These are phyloP conservation scores for Agrochola lota DNA, from an alignment of 2,888 invertebrate genomes.

Conservation along the genomic window DNA sequence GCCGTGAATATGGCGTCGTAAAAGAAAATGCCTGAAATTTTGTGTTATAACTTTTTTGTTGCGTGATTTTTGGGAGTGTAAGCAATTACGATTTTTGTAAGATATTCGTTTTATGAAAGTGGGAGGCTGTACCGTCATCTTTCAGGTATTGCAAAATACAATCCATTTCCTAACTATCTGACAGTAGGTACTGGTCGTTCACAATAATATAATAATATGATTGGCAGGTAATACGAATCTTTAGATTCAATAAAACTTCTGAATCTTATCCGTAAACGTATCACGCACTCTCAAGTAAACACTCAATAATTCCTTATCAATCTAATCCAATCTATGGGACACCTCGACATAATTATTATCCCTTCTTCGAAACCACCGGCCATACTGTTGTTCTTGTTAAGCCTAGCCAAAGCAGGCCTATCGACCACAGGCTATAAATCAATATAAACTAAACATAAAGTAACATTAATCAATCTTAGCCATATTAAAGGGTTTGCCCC, in stretches of 20 bases:
- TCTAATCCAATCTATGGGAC: neutral
- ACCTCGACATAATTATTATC: neutral
- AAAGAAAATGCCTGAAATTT: slow-evolving; percentile 37
- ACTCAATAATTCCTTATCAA: neutral
- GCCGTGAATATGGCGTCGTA: slow-evolving; percentile 27
- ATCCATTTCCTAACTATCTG: neutral
- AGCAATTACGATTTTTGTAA: neutral
- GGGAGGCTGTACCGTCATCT: too few species aligned
- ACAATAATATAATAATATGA: neutral
- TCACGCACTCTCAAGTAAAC: neutral
- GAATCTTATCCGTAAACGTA: too few species aligned
- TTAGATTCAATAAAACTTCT: neutral
- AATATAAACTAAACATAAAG: slow-evolving; percentile 52
- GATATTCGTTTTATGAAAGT: slow-evolving; percentile 1
- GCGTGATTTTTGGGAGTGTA: slow-evolving; percentile 1
- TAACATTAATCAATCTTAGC: slow-evolving; percentile 62
- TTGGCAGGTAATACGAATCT: neutral
- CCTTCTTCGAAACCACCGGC: neutral
- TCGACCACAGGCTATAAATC: slow-evolving; percentile 46
- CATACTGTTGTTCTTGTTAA: slow-evolving; percentile 18
- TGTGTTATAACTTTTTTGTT: slow-evolving; percentile 1
- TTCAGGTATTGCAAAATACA: too few species aligned
- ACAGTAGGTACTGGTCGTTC: neutral
- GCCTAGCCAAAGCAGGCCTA: slow-evolving; percentile 9
- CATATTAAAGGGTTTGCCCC: slow-evolving; percentile 52